Percentiles rank a stretch among this genome's conserved stretches.
Evolutionary conservation across 2,113 vertebrate species (phyloP).

Genomic region (Oncorhynchus kisutch): DNA sequence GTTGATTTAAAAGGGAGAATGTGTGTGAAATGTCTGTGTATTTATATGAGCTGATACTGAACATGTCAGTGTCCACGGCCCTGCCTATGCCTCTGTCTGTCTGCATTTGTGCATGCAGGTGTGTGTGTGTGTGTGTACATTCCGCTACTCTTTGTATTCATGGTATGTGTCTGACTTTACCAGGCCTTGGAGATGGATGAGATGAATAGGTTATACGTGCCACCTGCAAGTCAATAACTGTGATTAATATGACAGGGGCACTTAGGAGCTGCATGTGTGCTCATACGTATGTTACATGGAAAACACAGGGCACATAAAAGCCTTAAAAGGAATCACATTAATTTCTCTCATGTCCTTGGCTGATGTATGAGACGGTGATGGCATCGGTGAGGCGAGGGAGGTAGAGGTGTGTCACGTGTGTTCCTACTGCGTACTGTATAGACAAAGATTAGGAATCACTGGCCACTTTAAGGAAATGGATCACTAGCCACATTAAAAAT

Average conservation of each 20-base stretch:
- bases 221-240: not conserved
- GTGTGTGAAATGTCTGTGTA: not conserved
- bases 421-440: too few species aligned
- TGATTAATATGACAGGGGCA: slow-evolving; percentile 7
- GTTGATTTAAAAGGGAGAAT: not conserved
- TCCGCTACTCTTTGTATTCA: not conserved
- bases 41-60: not conserved
- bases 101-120: not conserved
- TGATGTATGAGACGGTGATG: too few species aligned
- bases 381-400: too few species aligned
- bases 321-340: not conserved
- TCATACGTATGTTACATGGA: slow-evolving; percentile 1
- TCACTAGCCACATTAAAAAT: too few species aligned
- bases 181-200: not conserved
- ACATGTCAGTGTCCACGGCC: not conserved
- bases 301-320: slow-evolving; percentile 7
- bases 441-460: too few species aligned
- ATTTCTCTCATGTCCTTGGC: not conserved
- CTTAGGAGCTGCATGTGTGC: slow-evolving; percentile 6
- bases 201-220: not conserved
- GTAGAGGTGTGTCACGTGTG: too few species aligned
- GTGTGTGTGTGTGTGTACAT: not conserved
- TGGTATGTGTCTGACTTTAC: not conserved
- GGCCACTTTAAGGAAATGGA: too few species aligned
- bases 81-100: not conserved